phyloP scores from a whole-genome alignment of 2,113 vertebrate species.

The Etia nguti region DNA sequence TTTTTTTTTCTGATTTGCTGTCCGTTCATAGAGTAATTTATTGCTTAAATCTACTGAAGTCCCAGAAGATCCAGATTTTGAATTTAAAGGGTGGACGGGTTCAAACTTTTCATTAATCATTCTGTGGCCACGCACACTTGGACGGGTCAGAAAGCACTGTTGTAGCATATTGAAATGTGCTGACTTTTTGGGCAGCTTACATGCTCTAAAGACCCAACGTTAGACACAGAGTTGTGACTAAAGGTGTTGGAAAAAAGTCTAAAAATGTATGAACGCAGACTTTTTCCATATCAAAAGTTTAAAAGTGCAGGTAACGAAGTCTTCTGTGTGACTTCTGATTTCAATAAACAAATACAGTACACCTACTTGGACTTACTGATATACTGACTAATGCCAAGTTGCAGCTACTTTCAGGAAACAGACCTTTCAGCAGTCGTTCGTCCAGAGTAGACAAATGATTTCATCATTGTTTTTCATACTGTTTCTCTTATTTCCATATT shows the following conservation, averaged over 20 bases:
- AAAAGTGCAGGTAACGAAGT: background rate
- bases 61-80: background rate
- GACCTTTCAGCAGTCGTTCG: background rate
- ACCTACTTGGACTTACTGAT: background rate
- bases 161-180: background rate
- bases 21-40: background rate
- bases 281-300: background rate
- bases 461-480: background rate
- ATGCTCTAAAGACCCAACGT: background rate
- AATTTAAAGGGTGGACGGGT: background rate
- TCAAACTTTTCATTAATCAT: background rate
- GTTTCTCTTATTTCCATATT: background rate
- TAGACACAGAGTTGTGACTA: background rate
- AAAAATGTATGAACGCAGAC: background rate
- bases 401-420: background rate
- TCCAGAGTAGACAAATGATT: background rate
- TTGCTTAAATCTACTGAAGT: background rate
- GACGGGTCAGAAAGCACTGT: background rate
- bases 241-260: background rate
- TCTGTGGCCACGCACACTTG: background rate
- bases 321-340: background rate
- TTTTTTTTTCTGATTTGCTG: background rate
- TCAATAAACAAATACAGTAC: background rate
- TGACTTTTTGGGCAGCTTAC: background rate
- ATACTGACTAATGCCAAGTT: background rate